Base-by-base conservation (phyloP, 2,113 vertebrate species). In the Muntiacus muntjak region DNA sequence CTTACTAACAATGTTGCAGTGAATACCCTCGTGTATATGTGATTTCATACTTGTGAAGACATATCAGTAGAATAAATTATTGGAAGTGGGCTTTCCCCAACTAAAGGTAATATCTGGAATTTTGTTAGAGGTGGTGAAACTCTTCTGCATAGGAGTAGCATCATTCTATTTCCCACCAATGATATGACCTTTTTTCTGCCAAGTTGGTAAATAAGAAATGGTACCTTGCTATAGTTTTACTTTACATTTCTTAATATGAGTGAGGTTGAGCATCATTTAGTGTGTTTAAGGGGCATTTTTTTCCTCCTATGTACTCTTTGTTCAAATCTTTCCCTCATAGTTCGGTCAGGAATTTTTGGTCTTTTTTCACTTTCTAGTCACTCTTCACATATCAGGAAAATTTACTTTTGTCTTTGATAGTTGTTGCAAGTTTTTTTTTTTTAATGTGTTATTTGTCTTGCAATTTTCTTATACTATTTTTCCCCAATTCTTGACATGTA, bases 341-440 rank as follows among this genome's bases (percentile, higher is more conserved):
- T 50, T 82, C 1, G 50, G 83, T 93, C 43, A 90, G 21, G 12
- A n/a, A n/a, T 28, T 93, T 45, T 54, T 67, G 5, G 3, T 79
- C 16, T 91, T 94, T 84, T 93, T 5, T 97, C 55, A n/a, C 87
- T 84, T 92, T 97, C 58, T 79, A 50, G n/a, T 67, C 28, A 15
- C 21, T 62, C 5, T 94, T 95, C 43, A 71, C 21, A 43, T 86
- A 76, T 40, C 58, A 92, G 9, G 13, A 55, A 97, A 50, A n/a
- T 84, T 97, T 89, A 6, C 5, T 17, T 96, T 92, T 85, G 14
- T 82, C 52, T 87, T 7, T 76, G n/a, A 58, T 76, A 88, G 36
- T 23, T 71, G 13, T 40, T 71, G 3, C 7, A 54, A 17, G 33
- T 21, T 36, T n/a, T 82, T 50, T 50, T 14, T 82, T 82, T 81